phyloP scores from a whole-genome alignment of 2,113 vertebrate species.

The Uria aalge region DNA sequence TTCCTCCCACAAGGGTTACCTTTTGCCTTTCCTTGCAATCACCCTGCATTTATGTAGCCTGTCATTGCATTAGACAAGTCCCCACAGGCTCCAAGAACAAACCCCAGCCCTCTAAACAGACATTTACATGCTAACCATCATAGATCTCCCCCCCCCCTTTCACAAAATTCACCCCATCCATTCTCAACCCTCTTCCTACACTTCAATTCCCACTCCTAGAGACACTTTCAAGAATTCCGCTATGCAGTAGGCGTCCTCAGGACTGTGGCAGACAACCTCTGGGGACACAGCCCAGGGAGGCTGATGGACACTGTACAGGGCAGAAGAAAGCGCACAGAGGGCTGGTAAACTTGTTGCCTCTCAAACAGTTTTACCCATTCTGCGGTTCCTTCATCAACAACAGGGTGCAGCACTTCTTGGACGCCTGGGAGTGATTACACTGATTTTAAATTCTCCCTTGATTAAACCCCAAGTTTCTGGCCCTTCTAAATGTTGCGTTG shows the following conservation, averaged over 20 bases:
- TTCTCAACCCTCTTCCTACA: not conserved
- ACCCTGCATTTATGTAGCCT: not conserved
- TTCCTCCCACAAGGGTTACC: not conserved
- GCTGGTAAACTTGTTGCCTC: not conserved
- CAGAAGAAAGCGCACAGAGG: too few relatives aligned
- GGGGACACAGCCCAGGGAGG: not conserved
- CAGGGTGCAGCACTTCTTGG: not conserved
- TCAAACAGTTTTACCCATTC: not conserved
- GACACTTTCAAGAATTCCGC: not conserved
- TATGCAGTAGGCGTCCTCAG: not conserved
- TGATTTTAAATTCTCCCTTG: not conserved
- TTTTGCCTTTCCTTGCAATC: not conserved
- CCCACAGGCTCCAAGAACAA: not conserved
- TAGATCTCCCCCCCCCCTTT: not conserved
- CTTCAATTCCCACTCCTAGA: not conserved
- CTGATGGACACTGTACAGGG: rapidly evolving
- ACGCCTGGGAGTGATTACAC: not conserved
- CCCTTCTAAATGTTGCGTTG: not conserved
- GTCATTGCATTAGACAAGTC: not conserved
- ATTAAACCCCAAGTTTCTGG: not conserved
- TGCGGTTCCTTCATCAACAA: not conserved
- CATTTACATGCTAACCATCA: not conserved
- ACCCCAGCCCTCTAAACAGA: not conserved
- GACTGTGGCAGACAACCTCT: not conserved
- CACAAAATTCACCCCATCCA: not conserved